A percentile compares a stretch with the other conserved stretches of the same genome.
These are phyloP conservation scores for Meandrina meandrites DNA, from an alignment of 92 coral and sea anemone species.

Conservation along the genomic window DNA sequence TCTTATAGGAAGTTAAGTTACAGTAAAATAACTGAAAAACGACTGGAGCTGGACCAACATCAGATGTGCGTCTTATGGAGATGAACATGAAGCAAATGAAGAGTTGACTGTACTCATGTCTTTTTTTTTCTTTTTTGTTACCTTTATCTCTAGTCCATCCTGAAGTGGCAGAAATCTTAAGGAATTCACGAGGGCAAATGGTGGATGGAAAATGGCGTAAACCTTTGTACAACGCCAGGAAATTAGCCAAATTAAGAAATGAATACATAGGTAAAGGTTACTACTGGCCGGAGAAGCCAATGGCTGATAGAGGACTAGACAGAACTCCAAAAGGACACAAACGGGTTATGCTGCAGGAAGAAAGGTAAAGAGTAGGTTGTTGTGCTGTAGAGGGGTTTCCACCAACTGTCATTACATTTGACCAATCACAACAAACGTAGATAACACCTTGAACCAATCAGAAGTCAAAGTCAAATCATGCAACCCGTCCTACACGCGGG, in stretches of 20 bases:
- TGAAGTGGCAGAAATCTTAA: conserved; percentile 79
- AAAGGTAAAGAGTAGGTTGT: conserved; percentile 55
- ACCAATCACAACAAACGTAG: too few relatives aligned
- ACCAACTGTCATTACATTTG: too few relatives aligned
- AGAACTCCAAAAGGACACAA: conserved; percentile 86
- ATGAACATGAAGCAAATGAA: too few relatives aligned
- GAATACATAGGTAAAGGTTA: conserved; percentile 75
- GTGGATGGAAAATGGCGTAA: conserved; percentile 85
- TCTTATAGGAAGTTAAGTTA: too few relatives aligned
- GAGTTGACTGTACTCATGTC: too few relatives aligned
- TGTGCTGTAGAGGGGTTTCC: too few relatives aligned
- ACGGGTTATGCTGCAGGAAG: conserved; percentile 76
- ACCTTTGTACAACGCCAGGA: conserved; percentile 89
- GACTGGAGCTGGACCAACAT: too few relatives aligned
- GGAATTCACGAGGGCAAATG: conserved; percentile 76
- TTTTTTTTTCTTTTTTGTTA: background rate
- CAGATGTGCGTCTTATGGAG: too few relatives aligned
- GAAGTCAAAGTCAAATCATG: too few relatives aligned
- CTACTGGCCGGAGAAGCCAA: conserved; percentile 94
- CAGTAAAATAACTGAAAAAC: too few relatives aligned
- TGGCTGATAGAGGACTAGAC: conserved; percentile 87
- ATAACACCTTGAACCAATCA: too few relatives aligned
- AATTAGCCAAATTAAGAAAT: conserved; percentile 82
- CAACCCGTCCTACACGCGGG: too few relatives aligned
- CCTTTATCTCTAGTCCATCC: conserved; percentile 60